A percentile compares a stretch with the other conserved stretches of the same genome.
phyloP scores from a whole-genome alignment of 2,888 invertebrate genomes.

The Boloria selene region DNA sequence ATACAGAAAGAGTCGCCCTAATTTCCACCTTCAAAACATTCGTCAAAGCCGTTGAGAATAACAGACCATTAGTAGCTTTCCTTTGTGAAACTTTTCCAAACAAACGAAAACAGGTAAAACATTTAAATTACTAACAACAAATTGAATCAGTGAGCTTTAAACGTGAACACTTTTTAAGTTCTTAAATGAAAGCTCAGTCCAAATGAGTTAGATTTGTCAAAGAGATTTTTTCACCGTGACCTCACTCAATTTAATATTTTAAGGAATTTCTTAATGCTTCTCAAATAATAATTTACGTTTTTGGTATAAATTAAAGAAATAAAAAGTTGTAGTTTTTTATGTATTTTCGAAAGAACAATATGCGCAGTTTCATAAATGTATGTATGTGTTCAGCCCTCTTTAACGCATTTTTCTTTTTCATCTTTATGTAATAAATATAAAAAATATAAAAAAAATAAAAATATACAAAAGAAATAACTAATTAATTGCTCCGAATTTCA shows the following conservation, averaged over 20 bases:
- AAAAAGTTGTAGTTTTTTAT: too few species aligned
- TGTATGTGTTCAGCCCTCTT: too few species aligned
- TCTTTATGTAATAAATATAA: too few species aligned
- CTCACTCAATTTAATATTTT: background rate
- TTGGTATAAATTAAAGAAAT: too few species aligned
- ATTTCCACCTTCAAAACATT: conserved; percentile 2
- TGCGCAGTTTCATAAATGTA: too few species aligned
- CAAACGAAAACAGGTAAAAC: conserved; percentile 18
- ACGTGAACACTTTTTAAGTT: conserved; percentile 9
- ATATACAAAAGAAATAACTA: too few species aligned
- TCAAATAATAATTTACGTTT: too few species aligned
- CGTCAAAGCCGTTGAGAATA: background rate
- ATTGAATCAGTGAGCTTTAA: conserved; percentile 16
- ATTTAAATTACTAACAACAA: conserved; percentile 16
- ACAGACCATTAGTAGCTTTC: conserved; percentile 13
- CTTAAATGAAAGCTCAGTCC: conserved; percentile 8
- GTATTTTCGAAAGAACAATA: too few species aligned
- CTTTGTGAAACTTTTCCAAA: conserved; percentile 10
- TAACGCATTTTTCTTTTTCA: too few species aligned
- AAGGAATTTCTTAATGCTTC: too few species aligned
- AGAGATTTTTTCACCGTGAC: conserved; percentile 4
- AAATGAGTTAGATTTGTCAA: conserved; percentile 10
- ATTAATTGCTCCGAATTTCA: too few species aligned
- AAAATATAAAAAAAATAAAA: too few species aligned
- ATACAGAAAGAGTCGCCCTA: background rate